phyloP scores from a whole-genome alignment of 2,113 vertebrate species.

The Craseonycteris thonglongyai region DNA sequence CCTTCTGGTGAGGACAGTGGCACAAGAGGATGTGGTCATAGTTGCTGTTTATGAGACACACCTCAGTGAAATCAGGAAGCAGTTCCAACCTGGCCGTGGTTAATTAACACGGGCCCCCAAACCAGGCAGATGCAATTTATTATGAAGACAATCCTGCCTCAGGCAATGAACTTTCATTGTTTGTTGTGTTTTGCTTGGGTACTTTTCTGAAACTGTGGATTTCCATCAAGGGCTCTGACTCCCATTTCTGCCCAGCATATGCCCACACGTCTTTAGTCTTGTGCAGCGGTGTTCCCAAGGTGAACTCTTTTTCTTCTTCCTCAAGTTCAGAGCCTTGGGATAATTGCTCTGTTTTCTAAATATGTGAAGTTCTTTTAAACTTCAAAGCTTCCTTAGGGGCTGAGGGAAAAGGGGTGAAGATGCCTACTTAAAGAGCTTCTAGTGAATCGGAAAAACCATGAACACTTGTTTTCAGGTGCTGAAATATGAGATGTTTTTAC shows the following conservation, averaged over 20 bases:
- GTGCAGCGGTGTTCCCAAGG: background rate
- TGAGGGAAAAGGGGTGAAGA: background rate
- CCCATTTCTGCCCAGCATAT: background rate
- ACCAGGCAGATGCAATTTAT: background rate
- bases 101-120: constrained; percentile 41
- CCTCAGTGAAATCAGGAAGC: constrained; percentile 24
- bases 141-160: background rate
- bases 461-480: background rate
- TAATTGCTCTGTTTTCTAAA: constrained; percentile 38
- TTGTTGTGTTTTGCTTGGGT: background rate
- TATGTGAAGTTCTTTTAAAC: constrained; percentile 25
- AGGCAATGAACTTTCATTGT: constrained; percentile 3
- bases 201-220: background rate
- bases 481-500: background rate
- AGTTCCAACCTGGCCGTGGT: background rate
- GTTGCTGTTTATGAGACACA: background rate
- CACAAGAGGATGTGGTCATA: background rate
- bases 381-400: background rate
- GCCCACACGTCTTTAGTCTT: background rate
- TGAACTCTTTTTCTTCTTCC: background rate
- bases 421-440: background rate
- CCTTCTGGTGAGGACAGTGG: background rate
- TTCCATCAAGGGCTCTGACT: background rate
- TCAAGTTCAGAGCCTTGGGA: background rate
- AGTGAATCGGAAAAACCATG: background rate